A percentile compares a stretch with the other conserved stretches of the same genome.
Evolutionary conservation across 1,140 invertebrate species (phyloP).

Genomic region (Ptiloglossa arizonensis): DNA sequence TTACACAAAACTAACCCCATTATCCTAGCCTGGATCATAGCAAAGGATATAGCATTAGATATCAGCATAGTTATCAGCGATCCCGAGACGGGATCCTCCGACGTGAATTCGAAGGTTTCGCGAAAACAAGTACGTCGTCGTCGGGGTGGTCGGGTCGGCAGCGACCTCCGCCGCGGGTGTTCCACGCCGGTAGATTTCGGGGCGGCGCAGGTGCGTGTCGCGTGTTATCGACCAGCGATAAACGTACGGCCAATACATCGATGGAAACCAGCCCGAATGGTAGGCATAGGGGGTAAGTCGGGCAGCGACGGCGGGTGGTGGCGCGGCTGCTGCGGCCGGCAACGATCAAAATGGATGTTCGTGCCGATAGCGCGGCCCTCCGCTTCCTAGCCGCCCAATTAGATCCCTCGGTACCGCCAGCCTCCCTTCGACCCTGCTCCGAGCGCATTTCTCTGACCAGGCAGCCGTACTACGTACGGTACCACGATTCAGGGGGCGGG

Average conservation of each 20-base stretch:
- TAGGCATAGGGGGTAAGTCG: conserved; percentile 38
- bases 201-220: conserved; percentile 57
- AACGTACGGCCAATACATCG: conserved; percentile 56
- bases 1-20: no score
- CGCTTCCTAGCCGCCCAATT: conserved; percentile 37
- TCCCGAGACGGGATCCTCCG: no score
- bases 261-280: conserved; percentile 16
- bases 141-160: no score
- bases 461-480: conserved; percentile 10
- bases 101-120: no score
- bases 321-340: conserved; percentile 22
- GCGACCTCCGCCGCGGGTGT: conserved; percentile 53
- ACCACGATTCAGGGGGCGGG: conserved; percentile 51
- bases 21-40: no score
- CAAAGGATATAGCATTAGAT: no score
- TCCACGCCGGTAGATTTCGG: conserved; percentile 29
- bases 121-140: no score
- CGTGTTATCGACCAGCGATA: conserved; percentile 73
- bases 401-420: neutral
- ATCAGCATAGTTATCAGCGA: no score
- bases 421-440: neutral
- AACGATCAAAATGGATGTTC: conserved; percentile 49
- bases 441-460: conserved; percentile 14
- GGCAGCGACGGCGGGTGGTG: conserved; percentile 9
- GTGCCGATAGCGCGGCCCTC: conserved; percentile 43